Evolutionary conservation across 2,113 vertebrate species (phyloP), one percentile per base, ranked within the genome.

Genomic region (Bubalus kerabau): DNA sequence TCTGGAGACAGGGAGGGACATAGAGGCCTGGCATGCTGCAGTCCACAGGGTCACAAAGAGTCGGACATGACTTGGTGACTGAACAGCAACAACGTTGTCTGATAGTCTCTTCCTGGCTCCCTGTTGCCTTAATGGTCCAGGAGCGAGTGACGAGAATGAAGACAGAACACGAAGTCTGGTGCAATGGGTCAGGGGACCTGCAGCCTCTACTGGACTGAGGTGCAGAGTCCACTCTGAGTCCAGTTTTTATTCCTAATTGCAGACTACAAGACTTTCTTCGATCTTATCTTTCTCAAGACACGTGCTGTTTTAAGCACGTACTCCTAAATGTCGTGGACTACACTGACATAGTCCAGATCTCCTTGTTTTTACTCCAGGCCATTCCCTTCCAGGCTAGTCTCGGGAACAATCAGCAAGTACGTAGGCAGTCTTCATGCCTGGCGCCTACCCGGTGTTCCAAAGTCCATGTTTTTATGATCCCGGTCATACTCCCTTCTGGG

Each of bases 291-390:
- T 71, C 19, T 71, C 67, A 71, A 71, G 67, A 71, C 67, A 23
- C 0, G 0, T 6, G n/a, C n/a, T 71, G 19, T 5, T 71, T 71
- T 71, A 71, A 71, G 19, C n/a, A 12, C 1, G 0, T 6, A 12
- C 19, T 40, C 67, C n/a, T 40, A 12, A 40, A 71, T 23, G 19
- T 23, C 67, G 12, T 36, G 67, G 67, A 71, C 67, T 71, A 12
- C 19, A 71, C 6, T 71, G 67, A 12, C n/a, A 71, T 23, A 40
- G 19, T 23, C 67, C 67, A 71, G 67, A 23, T 71, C 19, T 23
- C 67, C n/a, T 40, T 71, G 67, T 36, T 71, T 71, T 71, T 6
- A 40, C 67, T 23, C 67, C 67, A 40, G 67, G 67, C 67, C 67
- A 0, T 40, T 40, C n/a, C 67, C 67, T 40, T 40, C 67, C 19